Evolutionary conservation across 2,888 invertebrate species (phyloP), one percentile per base, ranked within the genome.

Genomic region (Lycophotia porphyrea): DNA sequence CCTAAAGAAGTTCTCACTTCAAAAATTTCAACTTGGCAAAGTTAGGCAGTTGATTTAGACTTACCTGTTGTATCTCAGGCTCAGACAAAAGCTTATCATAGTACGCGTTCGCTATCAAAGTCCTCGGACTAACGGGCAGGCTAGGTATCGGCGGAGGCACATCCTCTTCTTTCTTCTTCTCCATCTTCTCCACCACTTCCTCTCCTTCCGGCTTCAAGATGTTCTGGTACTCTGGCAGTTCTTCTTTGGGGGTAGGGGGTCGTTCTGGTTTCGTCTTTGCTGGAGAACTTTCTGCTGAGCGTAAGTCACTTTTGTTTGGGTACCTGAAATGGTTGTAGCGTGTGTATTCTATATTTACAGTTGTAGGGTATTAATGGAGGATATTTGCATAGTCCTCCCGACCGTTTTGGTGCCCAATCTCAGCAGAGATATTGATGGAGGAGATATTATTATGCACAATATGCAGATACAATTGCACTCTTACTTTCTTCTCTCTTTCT

Each of bases 31-130:
- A n/a, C n/a, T n/a, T n/a, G n/a, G n/a, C n/a, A n/a, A n/a, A n/a
- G n/a, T 42, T 42, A 42, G 1, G 13, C 2, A 42, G 13, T 13
- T 42, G 13, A 42, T 42, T 13, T 13, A 13, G 18, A 64, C 70
- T 70, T 24, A 92, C 91, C 90, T 98, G 97, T 85, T 98, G 98
- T 67, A 99, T 98, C 84, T 98, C 98, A 0, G 98, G 97, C 89
- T 98, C 98, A 0, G 92, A 85, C 63, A 98, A 96, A 31, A 98
- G 91, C 91, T 98, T 98, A 83, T 98, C 98, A 79, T 98, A 97
- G 91, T 98, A 98, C 3, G 98, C 98, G 85, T 98, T 98, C 0
- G 98, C 98, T n/a, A 95, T 94, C 72, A 94, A 75, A 0, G 95
- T 96, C 79, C 95, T 86, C 0, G 95, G 95, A 76, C 94, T 95